phyloP scores from a whole-genome alignment of 2,888 invertebrate genomes.

The Timandra comae region DNA sequence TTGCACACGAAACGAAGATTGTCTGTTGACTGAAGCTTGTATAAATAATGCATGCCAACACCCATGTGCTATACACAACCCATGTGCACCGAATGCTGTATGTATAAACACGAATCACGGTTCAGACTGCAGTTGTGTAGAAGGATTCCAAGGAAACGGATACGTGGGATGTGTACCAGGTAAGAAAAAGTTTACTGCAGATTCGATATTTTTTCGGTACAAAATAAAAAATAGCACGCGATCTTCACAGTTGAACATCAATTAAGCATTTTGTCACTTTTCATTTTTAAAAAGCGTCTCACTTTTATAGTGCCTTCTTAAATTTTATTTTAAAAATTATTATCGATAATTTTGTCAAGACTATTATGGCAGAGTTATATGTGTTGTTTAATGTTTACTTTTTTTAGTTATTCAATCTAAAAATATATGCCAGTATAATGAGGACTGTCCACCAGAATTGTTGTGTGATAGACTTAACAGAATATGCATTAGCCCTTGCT shows the following conservation, averaged over 20 bases:
- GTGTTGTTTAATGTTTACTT: slow-evolving; percentile 5
- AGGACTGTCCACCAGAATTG: slow-evolving; percentile 91
- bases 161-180: slow-evolving; percentile 88
- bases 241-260: too few relatives aligned
- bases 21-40: slow-evolving; percentile 90
- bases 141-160: slow-evolving; percentile 92
- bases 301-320: too few relatives aligned
- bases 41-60: slow-evolving; percentile 89
- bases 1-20: slow-evolving; percentile 92
- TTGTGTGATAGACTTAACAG: slow-evolving; percentile 90
- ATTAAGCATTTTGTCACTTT: too few relatives aligned
- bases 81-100: slow-evolving; percentile 88
- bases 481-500: slow-evolving; percentile 89
- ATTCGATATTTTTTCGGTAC: too few relatives aligned
- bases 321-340: too few relatives aligned
- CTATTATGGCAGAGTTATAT: background rate
- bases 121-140: slow-evolving; percentile 89
- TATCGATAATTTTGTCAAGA: background rate
- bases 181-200: too few relatives aligned
- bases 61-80: slow-evolving; percentile 90
- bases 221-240: too few relatives aligned
- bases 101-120: slow-evolving; percentile 93
- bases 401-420: slow-evolving; percentile 51
- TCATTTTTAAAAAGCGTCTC: too few relatives aligned
- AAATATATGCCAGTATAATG: slow-evolving; percentile 90